Evolutionary conservation across 2,113 vertebrate species (phyloP).

Genomic region (Etheostoma spectabile): DNA sequence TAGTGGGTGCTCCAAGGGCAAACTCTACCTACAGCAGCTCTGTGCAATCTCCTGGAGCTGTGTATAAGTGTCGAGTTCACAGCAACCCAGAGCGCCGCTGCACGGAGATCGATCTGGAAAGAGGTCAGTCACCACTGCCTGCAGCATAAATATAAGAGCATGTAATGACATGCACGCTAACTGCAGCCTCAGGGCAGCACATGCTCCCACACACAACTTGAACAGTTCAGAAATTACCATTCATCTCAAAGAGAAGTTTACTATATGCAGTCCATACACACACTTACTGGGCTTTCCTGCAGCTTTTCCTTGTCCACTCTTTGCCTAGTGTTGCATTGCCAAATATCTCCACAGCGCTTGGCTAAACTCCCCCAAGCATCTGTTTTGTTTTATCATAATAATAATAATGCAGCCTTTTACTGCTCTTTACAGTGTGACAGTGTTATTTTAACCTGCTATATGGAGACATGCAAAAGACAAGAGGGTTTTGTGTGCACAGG

Average conservation of each 20-base stretch:
- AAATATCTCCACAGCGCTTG: neutral
- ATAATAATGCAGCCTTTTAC: conserved; percentile 66
- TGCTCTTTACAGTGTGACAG: conserved; percentile 42
- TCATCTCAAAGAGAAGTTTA: conserved; percentile 3
- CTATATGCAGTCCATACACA: conserved; percentile 7
- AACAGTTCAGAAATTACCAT: neutral
- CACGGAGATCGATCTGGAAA: conserved; percentile 96
- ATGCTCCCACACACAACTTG: neutral
- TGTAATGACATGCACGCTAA: neutral
- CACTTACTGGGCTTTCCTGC: conserved; percentile 12
- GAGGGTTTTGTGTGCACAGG: conserved; percentile 56
- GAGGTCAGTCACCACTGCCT: conserved; percentile 87
- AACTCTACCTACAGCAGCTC: conserved; percentile 94
- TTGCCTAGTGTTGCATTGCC: neutral
- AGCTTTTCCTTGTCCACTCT: conserved; percentile 35
- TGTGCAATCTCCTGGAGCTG: conserved; percentile 92
- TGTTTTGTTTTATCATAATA: conserved; percentile 79
- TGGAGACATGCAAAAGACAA: conserved; percentile 46
- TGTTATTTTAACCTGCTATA: conserved; percentile 44
- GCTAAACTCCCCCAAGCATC: conserved; percentile 63
- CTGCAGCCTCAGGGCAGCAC: neutral
- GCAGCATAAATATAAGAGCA: conserved; percentile 24
- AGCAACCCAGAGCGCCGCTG: conserved; percentile 96
- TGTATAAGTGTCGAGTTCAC: conserved; percentile 96
- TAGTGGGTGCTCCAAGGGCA: conserved; percentile 95